Base-by-base conservation (phyloP, 2,888 invertebrate genomes). In the Sminthurinus aureus region DNA sequence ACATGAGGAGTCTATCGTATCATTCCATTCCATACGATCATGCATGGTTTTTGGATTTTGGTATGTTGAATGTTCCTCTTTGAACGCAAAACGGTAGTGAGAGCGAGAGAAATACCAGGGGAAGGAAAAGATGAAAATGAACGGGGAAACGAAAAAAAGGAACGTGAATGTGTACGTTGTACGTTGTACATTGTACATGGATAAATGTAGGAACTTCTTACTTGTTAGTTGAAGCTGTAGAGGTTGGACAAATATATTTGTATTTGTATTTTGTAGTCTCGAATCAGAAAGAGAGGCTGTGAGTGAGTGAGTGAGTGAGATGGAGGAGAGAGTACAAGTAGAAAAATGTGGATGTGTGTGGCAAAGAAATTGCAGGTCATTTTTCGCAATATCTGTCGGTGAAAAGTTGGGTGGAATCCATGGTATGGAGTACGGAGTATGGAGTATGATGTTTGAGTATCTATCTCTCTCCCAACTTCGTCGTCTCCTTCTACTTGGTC, bases 371-470 rank as follows among this genome's bases (percentile, higher is more conserved):
- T 84, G 84, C 84, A 83, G 84, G 84, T 84, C 84, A 84, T 84
- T 84, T 84, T 84, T 84, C 82, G 84, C 84, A 84, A 84, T 84
- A 84, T 84, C 84, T 84, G 84, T 83, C 83, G 78, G 78, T 80
- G 80, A 67, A 80, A 79, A 80, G 71, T 69, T 80, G 69, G 80
- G 80, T 80, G 80, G 80, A 80, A 80, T 80, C 80, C 80, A 80
- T 80, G 71, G 80, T 80, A 80, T 80, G 69, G 71, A n/a, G 20
- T 76, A 12, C 22, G 15, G 0, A 51, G 50, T 73, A 11, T 51
- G 51, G 71, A n/a, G 20, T 76, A 12, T 58, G 15, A 11, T 75
- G 50, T 73, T 26, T 51, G 51, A 18, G 18, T 58, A 38, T 78
- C 78, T 58, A 38, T 78, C 78, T 81, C 80, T 81, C 80, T 80